These are phyloP conservation scores for Coleophora deauratella DNA, from an alignment of 2,888 invertebrate species.

Conservation along the genomic window DNA sequence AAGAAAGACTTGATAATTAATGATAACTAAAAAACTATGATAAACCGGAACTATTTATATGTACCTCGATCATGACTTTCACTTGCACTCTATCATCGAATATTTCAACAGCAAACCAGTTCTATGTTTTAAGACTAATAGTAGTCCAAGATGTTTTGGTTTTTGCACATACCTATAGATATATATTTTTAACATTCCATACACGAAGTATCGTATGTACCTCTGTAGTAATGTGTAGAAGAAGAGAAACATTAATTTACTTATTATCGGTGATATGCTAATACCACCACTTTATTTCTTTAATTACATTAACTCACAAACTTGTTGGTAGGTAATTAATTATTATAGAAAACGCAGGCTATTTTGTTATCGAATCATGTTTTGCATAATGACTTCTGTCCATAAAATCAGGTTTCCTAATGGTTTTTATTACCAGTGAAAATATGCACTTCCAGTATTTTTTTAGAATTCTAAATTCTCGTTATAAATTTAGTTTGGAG, in stretches of 20 bases:
- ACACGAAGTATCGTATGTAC: too few species aligned
- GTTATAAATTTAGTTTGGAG: too few species aligned
- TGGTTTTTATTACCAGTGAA: constrained; percentile 13
- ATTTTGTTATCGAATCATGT: constrained; percentile 20
- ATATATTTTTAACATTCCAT: constrained; percentile 25
- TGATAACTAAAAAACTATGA: constrained; percentile 33
- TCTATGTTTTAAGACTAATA: constrained; percentile 41
- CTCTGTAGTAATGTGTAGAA: too few species aligned
- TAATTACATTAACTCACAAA: constrained; percentile 34
- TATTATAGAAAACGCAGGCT: constrained; percentile 24
- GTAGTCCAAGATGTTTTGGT: too few species aligned
- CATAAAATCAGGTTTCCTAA: constrained; percentile 12
- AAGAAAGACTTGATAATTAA: constrained; percentile 38
- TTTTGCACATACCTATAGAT: too few species aligned
- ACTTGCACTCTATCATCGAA: constrained; percentile 66
- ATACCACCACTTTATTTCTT: constrained; percentile 31
- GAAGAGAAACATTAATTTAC: constrained; percentile 28
- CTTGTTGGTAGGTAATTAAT: constrained; percentile 27
- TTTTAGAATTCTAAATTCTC: too few species aligned
- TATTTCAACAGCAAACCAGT: constrained; percentile 63
- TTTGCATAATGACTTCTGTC: constrained; percentile 14
- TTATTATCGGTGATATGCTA: constrained; percentile 33
- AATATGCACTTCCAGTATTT: background rate
- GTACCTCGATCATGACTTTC: constrained; percentile 66
- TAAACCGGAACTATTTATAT: constrained; percentile 62